These are phyloP conservation scores for Sarcophaga carnaria DNA, from an alignment of 2,888 invertebrate genomes.

Conservation along the genomic window DNA sequence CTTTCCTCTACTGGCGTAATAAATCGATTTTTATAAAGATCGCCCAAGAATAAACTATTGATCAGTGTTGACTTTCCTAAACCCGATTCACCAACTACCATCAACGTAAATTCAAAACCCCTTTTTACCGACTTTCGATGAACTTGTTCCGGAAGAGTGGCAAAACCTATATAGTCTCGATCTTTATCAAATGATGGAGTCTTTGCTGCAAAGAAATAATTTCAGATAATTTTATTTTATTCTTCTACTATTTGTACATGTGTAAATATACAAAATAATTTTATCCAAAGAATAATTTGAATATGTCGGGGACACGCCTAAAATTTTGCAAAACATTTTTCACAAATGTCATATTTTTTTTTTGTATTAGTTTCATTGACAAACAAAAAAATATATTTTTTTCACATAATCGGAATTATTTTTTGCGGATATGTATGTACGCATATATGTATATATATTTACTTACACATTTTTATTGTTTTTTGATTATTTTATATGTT, in stretches of 20 bases:
- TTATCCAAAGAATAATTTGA: conserved; percentile 4
- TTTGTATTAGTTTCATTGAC: background rate
- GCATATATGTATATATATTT: background rate
- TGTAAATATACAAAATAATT: background rate
- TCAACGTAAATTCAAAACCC: conserved; percentile 97
- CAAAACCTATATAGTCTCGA: conserved; percentile 95
- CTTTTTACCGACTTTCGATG: conserved; percentile 98
- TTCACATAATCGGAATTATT: too few species aligned
- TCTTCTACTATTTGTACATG: background rate
- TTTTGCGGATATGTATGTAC: background rate
- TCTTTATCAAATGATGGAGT: conserved; percentile 83
- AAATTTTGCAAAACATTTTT: background rate
- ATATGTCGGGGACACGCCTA: background rate
- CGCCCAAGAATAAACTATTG: conserved; percentile 96
- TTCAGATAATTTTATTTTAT: background rate
- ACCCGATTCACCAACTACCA: conserved; percentile 97
- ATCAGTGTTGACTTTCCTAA: conserved; percentile 97
- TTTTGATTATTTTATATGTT: conserved; percentile 11
- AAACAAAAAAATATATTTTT: too few species aligned
- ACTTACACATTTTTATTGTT: conserved; percentile 3
- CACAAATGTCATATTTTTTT: background rate
- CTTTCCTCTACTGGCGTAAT: conserved; percentile 85
- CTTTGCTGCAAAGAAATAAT: conserved; percentile 75
- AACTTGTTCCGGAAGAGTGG: conserved; percentile 97
- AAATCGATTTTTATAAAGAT: conserved; percentile 93